These are phyloP conservation scores for Hypsibius dujardini DNA, from an alignment of 1,140 invertebrate genomes.

Conservation along the genomic window DNA sequence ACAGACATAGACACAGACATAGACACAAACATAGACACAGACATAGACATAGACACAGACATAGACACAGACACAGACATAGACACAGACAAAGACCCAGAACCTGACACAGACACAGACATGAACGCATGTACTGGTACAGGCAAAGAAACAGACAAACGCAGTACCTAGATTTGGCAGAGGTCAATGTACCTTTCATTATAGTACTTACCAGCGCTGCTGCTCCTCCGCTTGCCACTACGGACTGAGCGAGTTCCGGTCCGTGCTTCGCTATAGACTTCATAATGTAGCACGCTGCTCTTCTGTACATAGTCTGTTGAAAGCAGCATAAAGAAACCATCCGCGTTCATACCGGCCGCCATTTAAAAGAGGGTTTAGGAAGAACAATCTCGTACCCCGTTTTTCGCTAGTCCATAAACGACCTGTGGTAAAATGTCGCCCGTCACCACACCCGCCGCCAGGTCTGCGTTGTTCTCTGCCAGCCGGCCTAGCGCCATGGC, in stretches of 20 bases:
- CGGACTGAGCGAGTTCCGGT: conserved; percentile 45
- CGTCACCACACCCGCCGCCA: conserved; percentile 36
- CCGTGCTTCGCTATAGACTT: conserved; percentile 51
- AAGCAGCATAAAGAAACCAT: not conserved
- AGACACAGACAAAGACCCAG: no score
- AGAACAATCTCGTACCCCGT: conserved; percentile 21
- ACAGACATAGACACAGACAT: no score
- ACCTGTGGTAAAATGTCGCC: conserved; percentile 36
- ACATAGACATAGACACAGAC: no score
- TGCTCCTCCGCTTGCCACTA: conserved; percentile 49
- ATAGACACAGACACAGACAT: no score
- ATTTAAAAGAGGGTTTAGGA: not conserved
- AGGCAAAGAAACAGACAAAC: no score
- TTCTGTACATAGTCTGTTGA: conserved; percentile 38
- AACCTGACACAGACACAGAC: no score
- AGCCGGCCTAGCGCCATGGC: conserved; percentile 50
- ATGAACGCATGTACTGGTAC: no score
- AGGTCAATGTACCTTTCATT: not conserved
- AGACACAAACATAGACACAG: no score
- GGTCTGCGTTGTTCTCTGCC: conserved; percentile 40
- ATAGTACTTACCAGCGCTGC: conserved; percentile 38
- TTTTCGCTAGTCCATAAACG: conserved; percentile 32
- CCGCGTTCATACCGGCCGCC: not conserved
- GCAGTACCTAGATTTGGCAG: no score
- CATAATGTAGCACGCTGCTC: conserved; percentile 45